Percentiles rank a stretch among this genome's conserved stretches.
phyloP scores from a whole-genome alignment of 2,113 vertebrate genomes.

The Tachysurus fulvidraco region DNA sequence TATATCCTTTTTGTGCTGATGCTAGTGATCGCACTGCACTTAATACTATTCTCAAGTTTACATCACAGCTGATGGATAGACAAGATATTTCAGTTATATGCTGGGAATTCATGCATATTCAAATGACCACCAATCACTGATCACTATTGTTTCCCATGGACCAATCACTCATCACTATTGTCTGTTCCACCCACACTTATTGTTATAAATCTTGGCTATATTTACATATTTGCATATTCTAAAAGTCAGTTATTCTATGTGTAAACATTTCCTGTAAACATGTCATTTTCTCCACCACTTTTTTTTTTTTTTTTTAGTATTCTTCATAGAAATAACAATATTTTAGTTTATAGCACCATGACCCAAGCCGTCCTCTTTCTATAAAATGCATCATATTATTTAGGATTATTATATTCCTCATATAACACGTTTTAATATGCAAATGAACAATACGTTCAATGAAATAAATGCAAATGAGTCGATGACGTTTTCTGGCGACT shows the following conservation, averaged over 20 bases:
- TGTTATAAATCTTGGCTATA: neutral
- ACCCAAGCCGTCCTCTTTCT: neutral
- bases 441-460: neutral
- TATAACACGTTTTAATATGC: neutral
- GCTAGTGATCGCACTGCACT: neutral
- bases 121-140: neutral
- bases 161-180: neutral
- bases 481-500: neutral
- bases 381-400: neutral
- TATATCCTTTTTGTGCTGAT: neutral
- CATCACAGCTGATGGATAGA: neutral
- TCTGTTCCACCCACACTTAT: neutral
- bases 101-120: neutral
- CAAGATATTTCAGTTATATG: neutral
- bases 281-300: neutral
- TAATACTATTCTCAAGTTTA: neutral
- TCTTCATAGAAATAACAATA: neutral
- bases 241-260: neutral
- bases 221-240: neutral
- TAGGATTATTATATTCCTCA: neutral
- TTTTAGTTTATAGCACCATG: neutral
- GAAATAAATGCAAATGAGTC: neutral
- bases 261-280: neutral
- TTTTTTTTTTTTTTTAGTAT: neutral
- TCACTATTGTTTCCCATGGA: neutral